Conservation (phyloP, 1,140 invertebrate species). For the Drosophila setifemur region DNA sequence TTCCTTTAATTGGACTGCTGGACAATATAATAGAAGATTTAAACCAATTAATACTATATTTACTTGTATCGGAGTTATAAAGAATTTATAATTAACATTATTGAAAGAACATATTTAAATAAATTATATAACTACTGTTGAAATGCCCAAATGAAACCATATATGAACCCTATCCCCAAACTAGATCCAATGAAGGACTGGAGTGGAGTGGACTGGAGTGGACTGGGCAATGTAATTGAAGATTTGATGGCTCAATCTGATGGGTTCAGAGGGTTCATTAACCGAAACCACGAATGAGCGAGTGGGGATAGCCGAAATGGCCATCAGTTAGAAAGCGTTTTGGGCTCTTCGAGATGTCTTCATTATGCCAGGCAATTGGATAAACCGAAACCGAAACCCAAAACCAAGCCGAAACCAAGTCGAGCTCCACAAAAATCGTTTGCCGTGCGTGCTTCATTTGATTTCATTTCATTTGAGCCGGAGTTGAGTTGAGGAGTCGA, state of each 20-base stretch:
- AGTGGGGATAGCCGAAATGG: conserved; percentile 21
- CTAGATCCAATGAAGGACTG: conserved; percentile 25
- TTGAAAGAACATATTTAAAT: too few species aligned
- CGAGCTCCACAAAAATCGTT: background rate
- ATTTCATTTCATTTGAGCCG: conserved; percentile 41
- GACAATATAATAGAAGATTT: too few species aligned
- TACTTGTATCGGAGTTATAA: too few species aligned
- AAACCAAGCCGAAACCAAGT: too few species aligned
- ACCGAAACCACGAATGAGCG: conserved; percentile 37
- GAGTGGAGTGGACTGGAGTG: too few species aligned
- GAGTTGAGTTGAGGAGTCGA: too few species aligned
- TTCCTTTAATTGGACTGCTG: too few species aligned
- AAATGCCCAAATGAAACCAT: background rate
- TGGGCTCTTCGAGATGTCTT: conserved; percentile 60
- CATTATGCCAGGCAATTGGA: conserved; percentile 49
- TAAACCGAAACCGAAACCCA: conserved; percentile 14
- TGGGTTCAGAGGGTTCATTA: conserved; percentile 35
- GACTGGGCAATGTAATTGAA: conserved; percentile 14
- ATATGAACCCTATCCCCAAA: background rate
- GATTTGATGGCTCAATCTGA: conserved; percentile 25
- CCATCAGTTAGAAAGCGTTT: conserved; percentile 71
- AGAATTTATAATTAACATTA: too few species aligned
- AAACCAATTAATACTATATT: too few species aligned
- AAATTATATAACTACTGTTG: too few species aligned
- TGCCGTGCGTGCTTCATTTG: conserved; percentile 8